Base-by-base conservation (phyloP, 2,113 vertebrate species). In the Peromyscus californicus region DNA sequence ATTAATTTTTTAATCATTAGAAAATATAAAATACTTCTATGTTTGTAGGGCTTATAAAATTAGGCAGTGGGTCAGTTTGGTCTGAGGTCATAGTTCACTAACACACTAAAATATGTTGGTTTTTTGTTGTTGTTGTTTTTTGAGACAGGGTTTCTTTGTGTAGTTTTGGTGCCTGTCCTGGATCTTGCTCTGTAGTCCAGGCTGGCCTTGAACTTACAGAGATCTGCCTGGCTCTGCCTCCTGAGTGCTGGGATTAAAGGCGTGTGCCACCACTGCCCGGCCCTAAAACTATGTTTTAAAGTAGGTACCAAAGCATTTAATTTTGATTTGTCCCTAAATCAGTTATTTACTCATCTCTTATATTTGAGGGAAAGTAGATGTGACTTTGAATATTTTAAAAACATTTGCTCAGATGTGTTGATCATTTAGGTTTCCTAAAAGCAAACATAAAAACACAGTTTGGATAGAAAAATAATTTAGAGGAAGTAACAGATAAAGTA, bases 11-110 rank as follows among this genome's bases (percentile, higher is more conserved):
- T 39, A 72, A 42, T 26, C 17, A 78, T 48, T 54, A 80, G 7
- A 91, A 97, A 95, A 86, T 19, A 1, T 91, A 89, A 97, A 96
- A 85, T 86, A 45, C 5, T 86, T 61, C 9, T n/a, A n/a, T 75
- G 48, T 21, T 95, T 5, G 0, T 26, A 19, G 33, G 48, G 17
- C 16, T 61, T 33, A 69, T 17, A 90, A 75, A 89, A 87, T 79
- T 12, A 82, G 63, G 65, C 36, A 78, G 42, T 54, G 16, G n/a
- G 42, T 36, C 3, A 72, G 69, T 45, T 5, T 89, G 80, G 69
- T 12, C 76, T 48, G 26, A 80, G 1, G 19, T 17, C 19, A 89
- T 0, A 39, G 45, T 29, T 76, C 12, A 31, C 21, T 36, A 85
- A 90, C 1, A 31, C 31, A 86, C 29, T 76, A 78, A 67, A 94